Base-by-base conservation (phyloP, 2,797 vertebrate species). In the Enteromius thamalakanensis region DNA sequence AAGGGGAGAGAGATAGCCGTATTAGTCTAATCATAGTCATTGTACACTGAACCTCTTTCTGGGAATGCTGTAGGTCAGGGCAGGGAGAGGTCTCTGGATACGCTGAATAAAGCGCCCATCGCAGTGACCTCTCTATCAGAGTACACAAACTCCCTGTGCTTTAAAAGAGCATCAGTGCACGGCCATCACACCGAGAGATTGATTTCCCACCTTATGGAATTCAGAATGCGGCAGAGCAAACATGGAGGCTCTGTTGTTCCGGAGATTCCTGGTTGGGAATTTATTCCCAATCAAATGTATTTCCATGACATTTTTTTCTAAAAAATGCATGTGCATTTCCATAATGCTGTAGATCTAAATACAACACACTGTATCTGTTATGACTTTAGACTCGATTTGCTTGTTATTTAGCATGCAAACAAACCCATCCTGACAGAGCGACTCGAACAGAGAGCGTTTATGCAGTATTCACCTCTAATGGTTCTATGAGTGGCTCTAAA, bases 41-140 rank as follows among this genome's bases (percentile, higher is more conserved):
- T 93, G 91, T 83, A 90, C 93, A 75, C 81, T 90, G 91, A 94
- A 92, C 91, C 93, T 93, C 93, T 96, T 91, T 96, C 94, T 96
- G 96, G 95, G 95, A 97, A 96, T 89, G 91, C 87, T 94, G 94
- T 90, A 96, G 96, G 96, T 97, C 95, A 95, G 88, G 49, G 88
- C 91, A 90, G 90, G 93, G 88, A 91, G 90, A 94, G 92, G 89
- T 93, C 89, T 88, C 87, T 32, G 90, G 90, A 91, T 88, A 78
- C 86, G 89, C 87, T 86, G 83, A 40, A 83, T 85, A 70, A 83
- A 82, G 84, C 67, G 74, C 19, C 76, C 80, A 85, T 83, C 74
- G 53, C 26, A 15, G 23, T 86, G 84, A 88, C 85, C 82, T 79
- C 84, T 84, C 85, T 84, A 87, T 90, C 84, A 86, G 81, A 80